A percentile compares a stretch with the other conserved stretches of the same genome.
phyloP scores from a whole-genome alignment of 2,797 vertebrate species.

The Hydrocynus forskahlii region DNA sequence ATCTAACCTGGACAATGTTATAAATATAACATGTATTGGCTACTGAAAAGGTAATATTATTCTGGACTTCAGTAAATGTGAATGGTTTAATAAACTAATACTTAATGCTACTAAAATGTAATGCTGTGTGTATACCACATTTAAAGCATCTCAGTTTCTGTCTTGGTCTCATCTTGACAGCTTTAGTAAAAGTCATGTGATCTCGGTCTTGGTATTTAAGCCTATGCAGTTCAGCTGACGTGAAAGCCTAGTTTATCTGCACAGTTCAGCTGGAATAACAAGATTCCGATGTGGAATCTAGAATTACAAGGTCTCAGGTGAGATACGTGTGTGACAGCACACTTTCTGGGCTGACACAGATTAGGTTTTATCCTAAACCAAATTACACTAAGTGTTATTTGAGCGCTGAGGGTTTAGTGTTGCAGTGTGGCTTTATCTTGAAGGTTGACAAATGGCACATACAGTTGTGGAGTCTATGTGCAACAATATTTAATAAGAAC shows the following conservation, averaged over 20 bases:
- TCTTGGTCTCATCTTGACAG: neutral
- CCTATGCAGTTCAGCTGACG: neutral
- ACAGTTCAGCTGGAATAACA: slow-evolving; percentile 46
- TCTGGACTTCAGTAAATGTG: too few relatives aligned
- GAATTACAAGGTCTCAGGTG: slow-evolving; percentile 58
- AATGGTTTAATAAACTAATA: neutral
- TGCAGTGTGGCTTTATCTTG: too few relatives aligned
- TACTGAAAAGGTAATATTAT: too few relatives aligned
- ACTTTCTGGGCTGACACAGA: neutral
- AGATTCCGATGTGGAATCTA: slow-evolving; percentile 58
- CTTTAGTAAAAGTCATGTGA: neutral
- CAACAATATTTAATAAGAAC: too few relatives aligned
- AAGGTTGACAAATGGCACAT: too few relatives aligned
- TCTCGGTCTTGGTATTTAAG: neutral
- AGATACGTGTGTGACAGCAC: neutral
- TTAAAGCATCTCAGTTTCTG: neutral
- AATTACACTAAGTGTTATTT: neutral
- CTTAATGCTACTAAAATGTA: neutral
- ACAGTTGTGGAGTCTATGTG: too few relatives aligned
- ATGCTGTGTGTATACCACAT: neutral
- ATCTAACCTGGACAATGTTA: too few relatives aligned
- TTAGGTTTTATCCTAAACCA: neutral
- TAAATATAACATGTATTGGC: too few relatives aligned
- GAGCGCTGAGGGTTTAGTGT: too few relatives aligned
- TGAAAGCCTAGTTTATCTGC: neutral